A percentile compares a stretch with the other conserved stretches of the same genome.
Conservation (phyloP, 2,888 invertebrate genomes). For the Sesia bembeciformis region DNA sequence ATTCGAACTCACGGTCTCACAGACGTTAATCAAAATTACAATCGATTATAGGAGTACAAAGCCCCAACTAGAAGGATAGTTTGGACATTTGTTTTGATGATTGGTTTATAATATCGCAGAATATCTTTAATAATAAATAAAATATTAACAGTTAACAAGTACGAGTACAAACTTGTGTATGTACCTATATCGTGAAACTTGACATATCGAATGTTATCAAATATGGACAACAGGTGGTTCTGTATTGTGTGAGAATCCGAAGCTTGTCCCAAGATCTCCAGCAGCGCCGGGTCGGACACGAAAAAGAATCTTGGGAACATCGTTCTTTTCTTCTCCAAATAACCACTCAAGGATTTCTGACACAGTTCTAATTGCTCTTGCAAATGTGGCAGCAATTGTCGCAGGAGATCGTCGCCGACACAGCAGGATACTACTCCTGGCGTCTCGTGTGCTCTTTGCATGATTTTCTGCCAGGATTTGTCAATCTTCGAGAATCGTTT, state of each 20-base stretch:
- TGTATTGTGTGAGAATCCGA: slow-evolving; percentile 97
- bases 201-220: slow-evolving; percentile 94
- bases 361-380: slow-evolving; percentile 97
- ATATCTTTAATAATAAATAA: too few relatives aligned
- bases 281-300: slow-evolving; percentile 92
- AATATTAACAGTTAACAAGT: too few relatives aligned
- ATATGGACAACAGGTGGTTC: slow-evolving; percentile 94
- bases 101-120: too few relatives aligned
- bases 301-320: slow-evolving; percentile 97
- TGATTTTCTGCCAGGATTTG: slow-evolving; percentile 98
- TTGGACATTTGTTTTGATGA: too few relatives aligned
- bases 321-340: slow-evolving; percentile 91
- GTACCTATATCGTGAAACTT: slow-evolving; percentile 91
- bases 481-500: slow-evolving; percentile 97
- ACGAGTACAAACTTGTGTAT: slow-evolving; percentile 2
- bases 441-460: slow-evolving; percentile 97
- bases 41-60: too few relatives aligned
- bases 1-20: too few relatives aligned
- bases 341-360: slow-evolving; percentile 97
- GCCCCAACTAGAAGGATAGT: too few relatives aligned
- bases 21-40: too few relatives aligned
- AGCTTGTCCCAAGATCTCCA: slow-evolving; percentile 94
- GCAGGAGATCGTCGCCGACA: slow-evolving; percentile 94
- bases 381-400: slow-evolving; percentile 92
- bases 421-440: slow-evolving; percentile 97